These are phyloP conservation scores for Manis crassicaudata DNA, from an alignment of 2,797 vertebrate species.

Conservation along the genomic window DNA sequence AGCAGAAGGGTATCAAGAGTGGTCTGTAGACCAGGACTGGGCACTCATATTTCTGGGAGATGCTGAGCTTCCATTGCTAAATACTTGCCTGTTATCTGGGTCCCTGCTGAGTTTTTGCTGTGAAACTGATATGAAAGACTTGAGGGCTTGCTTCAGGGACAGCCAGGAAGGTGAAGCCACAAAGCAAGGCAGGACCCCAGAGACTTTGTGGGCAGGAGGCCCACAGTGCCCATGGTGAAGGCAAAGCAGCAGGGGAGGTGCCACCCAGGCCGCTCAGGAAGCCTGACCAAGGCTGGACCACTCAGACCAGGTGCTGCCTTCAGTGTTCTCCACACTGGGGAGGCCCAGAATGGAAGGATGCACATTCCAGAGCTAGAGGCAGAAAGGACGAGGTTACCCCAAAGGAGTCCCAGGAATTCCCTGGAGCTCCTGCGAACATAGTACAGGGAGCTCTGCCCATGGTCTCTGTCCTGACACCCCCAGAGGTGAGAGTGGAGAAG, in stretches of 20 bases:
- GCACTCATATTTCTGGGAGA: neutral
- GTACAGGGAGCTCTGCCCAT: neutral
- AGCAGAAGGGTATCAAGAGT: neutral
- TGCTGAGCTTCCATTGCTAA: neutral
- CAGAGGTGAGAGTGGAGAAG: neutral
- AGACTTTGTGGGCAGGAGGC: neutral
- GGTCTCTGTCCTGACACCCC: neutral
- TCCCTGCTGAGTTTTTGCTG: neutral
- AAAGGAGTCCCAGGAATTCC: neutral
- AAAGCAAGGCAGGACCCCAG: neutral
- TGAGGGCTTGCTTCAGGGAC: neutral
- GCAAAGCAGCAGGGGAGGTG: neutral
- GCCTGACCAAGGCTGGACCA: neutral
- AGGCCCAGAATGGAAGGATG: neutral
- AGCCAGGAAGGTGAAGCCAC: neutral
- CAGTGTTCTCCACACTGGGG: neutral
- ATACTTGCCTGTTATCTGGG: neutral
- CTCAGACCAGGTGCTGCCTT: neutral
- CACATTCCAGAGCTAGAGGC: neutral
- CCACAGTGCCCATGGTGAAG: neutral
- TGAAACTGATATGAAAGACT: neutral
- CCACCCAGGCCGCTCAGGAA: neutral
- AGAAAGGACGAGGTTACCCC: neutral
- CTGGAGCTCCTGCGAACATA: too few species aligned
- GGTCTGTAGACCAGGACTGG: neutral